phyloP scores from a whole-genome alignment of 1,140 invertebrate species.

The Euborellia annulipes region DNA sequence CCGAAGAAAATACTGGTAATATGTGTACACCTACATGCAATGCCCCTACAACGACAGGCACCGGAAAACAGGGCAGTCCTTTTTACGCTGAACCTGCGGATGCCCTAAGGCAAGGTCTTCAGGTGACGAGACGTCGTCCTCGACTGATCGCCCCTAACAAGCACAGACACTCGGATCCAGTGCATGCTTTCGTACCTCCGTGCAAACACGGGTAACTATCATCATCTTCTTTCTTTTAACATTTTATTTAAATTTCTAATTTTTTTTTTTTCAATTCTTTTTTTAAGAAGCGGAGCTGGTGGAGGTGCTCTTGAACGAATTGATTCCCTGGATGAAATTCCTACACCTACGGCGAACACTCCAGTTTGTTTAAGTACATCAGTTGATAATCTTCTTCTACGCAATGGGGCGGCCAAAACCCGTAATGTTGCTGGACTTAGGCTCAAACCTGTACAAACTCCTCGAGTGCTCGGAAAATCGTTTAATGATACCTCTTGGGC shows the following conservation, averaged over 20 bases:
- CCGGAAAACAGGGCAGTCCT: slow-evolving; percentile 54
- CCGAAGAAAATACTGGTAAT: no score
- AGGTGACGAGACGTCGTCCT: slow-evolving; percentile 12
- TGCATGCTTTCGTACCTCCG: slow-evolving; percentile 25
- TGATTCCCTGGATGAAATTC: slow-evolving; percentile 34
- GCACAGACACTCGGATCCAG: slow-evolving; percentile 46
- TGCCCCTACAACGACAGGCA: neutral
- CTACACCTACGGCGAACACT: neutral
- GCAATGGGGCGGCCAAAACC: no score
- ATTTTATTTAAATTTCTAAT: no score
- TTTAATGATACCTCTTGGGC: slow-evolving; percentile 53
- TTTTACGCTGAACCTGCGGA: slow-evolving; percentile 87
- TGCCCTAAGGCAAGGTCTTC: slow-evolving; percentile 40
- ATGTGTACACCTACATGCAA: neutral
- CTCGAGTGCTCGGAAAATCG: slow-evolving; percentile 30
- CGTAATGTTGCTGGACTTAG: slow-evolving; percentile 25
- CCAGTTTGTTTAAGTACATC: slow-evolving; percentile 39
- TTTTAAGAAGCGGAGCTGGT: no score
- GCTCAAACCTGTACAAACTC: slow-evolving; percentile 54
- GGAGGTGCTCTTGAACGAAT: slow-evolving; percentile 34
- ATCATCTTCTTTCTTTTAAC: no score
- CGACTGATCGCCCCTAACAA: slow-evolving; percentile 19
- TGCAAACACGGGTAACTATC: neutral
- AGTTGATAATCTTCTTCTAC: slow-evolving; percentile 38
- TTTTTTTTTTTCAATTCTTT: no score